A percentile compares a stretch with the other conserved stretches of the same genome.
phyloP scores from a whole-genome alignment of 2,113 vertebrate species.

The Laterallus jamaicensis region DNA sequence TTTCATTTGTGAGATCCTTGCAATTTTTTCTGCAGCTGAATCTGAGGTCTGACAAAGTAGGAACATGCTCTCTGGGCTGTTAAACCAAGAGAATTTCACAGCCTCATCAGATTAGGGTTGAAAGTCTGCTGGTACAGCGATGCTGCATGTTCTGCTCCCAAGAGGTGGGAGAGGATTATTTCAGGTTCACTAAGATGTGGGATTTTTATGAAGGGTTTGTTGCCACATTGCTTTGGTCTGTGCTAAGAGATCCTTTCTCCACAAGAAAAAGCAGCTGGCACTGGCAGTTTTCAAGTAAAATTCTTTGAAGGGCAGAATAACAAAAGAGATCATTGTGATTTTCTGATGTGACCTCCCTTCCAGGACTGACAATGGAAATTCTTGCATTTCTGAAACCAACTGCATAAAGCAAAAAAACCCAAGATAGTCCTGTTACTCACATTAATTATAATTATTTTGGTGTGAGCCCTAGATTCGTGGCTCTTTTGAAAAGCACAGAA shows the following conservation, averaged over 20 bases:
- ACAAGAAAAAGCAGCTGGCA: slow-evolving; percentile 10
- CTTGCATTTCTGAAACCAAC: background rate
- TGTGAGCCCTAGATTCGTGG: background rate
- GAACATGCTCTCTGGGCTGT: background rate
- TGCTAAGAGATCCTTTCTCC: background rate
- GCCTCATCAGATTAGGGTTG: background rate
- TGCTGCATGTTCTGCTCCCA: background rate
- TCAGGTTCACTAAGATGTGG: background rate
- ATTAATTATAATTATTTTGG: background rate
- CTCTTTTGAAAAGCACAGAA: background rate
- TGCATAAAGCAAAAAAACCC: background rate
- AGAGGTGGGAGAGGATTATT: background rate
- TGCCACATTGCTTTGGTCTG: background rate
- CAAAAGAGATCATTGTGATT: background rate
- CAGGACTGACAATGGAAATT: background rate
- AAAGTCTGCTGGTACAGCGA: background rate
- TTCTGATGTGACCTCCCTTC: background rate
- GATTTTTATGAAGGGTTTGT: background rate
- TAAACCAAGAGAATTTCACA: background rate
- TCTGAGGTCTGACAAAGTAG: background rate
- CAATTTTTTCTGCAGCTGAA: background rate
- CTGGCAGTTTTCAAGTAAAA: background rate
- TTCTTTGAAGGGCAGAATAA: background rate
- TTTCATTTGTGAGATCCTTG: background rate
- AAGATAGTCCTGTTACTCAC: background rate